Base-by-base conservation (phyloP, 2,888 invertebrate genomes). In the Acleris laterana region DNA sequence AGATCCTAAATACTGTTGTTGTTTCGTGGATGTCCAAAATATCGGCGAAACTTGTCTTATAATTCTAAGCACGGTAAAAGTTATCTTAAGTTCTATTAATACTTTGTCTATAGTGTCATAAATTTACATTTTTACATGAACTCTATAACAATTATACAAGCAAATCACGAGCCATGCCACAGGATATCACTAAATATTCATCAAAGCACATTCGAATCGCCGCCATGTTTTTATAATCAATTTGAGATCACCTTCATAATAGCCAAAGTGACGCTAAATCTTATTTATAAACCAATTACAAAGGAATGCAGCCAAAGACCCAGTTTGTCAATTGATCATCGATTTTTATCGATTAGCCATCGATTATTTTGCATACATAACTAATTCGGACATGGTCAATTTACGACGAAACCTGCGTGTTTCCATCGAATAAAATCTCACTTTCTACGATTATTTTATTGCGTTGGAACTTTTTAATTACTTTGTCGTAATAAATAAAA, bases 401-500 rank as follows among this genome's bases (percentile, higher is more conserved):
- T 53, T n/a, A 17, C 46, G 42, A 44, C 28, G 19, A 46, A 9
- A 62, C 32, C 22, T 50, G 65, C 65, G 65, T 60, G 65, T 50
- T 55, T 11, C 25, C 17, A n/a, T 13, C 52, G 22, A 22, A 64
- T 62, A 56, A 62, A 53, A 56, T 22, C 28, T 46, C 50, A 63
- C 66, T 66, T 66, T 66, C 66, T 61, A 52, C 52, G 50, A 57
- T 46, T 7, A 28, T 66, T 66, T 66, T 57, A 66, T 62, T 62
- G 56, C 57, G 48, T 50, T 48, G 57, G 38, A 52, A 13, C 9
- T 4, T 42, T 61, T 61, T 57, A 66, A 52, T 62, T 57, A 57
- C 46, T 53, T 28, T 51, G 61, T n/a, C 46, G 32, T 16, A 57
- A 62, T 66, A 62, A 62, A 66, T 66, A 57, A 66, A 61, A 42